A percentile compares a stretch with the other conserved stretches of the same genome.
These are phyloP conservation scores for Pandemis heparana DNA, from an alignment of 2,888 invertebrate species.

Conservation along the genomic window DNA sequence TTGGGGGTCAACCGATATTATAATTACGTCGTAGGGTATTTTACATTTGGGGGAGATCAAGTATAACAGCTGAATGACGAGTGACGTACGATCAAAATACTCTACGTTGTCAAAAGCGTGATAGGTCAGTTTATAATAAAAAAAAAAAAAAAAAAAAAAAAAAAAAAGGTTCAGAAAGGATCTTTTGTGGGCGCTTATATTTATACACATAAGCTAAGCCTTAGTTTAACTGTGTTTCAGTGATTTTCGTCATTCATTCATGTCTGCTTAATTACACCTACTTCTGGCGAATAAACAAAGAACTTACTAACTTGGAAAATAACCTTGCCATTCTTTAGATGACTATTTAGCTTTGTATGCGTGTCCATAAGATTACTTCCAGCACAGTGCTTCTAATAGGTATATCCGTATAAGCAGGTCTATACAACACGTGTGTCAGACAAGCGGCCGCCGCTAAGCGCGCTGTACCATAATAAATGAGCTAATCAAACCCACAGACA, in stretches of 20 bases:
- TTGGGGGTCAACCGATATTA: neutral
- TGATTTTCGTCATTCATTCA: neutral
- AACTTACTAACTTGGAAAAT: neutral
- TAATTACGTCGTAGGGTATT: neutral
- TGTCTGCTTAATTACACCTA: neutral
- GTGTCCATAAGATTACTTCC: conserved; percentile 1
- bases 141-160: no score
- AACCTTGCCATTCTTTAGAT: conserved; percentile 1
- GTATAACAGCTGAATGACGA: neutral
- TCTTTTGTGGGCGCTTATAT: neutral
- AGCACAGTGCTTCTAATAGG: neutral
- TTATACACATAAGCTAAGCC: neutral
- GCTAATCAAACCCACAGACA: conserved; percentile 82
- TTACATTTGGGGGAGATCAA: neutral
- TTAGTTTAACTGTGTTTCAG: neutral
- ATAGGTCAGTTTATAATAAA: no score
- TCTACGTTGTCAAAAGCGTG: neutral
- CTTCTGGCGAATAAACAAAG: conserved; percentile 1
- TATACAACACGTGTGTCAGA: conserved; percentile 54
- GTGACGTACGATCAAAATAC: neutral
- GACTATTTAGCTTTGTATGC: conserved; percentile 7
- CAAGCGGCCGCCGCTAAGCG: conserved; percentile 66
- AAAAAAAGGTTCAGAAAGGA: no score
- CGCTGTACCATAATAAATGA: conserved; percentile 57
- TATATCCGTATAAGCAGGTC: neutral